phyloP scores from a whole-genome alignment of 2,888 invertebrate genomes.

The Atherix ibis region DNA sequence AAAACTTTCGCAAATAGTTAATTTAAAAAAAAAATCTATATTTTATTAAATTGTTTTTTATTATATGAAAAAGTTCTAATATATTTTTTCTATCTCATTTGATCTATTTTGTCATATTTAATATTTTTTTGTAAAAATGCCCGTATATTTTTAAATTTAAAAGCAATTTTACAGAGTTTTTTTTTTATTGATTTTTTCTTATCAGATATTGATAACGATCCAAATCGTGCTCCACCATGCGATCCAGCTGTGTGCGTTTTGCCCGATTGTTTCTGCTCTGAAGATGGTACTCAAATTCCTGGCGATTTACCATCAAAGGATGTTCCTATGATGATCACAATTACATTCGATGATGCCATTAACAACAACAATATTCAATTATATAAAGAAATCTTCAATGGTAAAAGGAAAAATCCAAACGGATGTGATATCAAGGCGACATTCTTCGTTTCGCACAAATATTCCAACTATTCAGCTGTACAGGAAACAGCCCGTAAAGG shows the following conservation, averaged over 20 bases:
- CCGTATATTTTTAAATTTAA: no score
- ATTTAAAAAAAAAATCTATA: no score
- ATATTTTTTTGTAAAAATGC: no score
- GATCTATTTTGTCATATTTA: no score
- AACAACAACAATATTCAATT: conserved; percentile 90
- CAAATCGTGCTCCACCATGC: conserved; percentile 81
- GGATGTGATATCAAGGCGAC: conserved; percentile 87
- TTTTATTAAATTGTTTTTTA: no score
- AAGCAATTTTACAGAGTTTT: no score
- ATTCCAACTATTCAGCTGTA: conserved; percentile 84
- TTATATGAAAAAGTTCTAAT: no score
- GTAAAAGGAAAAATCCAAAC: conserved; percentile 79
- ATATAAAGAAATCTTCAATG: conserved; percentile 83
- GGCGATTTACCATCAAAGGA: conserved; percentile 70
- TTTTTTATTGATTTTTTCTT: no score
- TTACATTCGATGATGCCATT: conserved; percentile 88
- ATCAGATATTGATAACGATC: conserved; percentile 82
- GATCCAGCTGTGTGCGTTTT: conserved; percentile 71
- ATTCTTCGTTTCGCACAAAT: conserved; percentile 85
- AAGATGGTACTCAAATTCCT: conserved; percentile 76
- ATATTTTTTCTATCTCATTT: no score
- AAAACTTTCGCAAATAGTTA: no score
- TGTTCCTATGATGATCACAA: conserved; percentile 87
- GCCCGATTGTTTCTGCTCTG: conserved; percentile 89
- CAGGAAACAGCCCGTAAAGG: conserved; percentile 83